Conservation (phyloP, 2,888 invertebrate species). For the Dichetophora obliterata region DNA sequence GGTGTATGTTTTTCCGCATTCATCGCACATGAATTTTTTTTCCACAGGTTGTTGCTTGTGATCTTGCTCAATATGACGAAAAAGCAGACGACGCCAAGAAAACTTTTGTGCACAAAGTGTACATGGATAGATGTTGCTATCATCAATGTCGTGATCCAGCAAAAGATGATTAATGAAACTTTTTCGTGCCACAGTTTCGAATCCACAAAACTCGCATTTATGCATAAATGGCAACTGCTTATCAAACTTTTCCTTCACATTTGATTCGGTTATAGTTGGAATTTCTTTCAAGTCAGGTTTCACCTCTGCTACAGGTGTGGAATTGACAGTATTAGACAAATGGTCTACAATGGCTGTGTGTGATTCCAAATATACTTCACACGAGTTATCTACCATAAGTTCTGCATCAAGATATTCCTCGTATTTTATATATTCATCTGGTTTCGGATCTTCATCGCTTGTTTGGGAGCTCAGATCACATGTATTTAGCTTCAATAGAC, state of each 20-base stretch:
- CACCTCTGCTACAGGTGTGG: neutral
- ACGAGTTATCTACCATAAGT: too few species aligned
- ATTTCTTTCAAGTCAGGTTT: neutral
- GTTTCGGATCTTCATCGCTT: too few species aligned
- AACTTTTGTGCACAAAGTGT: constrained; percentile 36
- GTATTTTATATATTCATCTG: too few species aligned
- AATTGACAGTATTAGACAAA: neutral
- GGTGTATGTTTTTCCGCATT: constrained; percentile 41
- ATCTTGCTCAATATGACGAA: constrained; percentile 38
- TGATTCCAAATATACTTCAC: too few species aligned
- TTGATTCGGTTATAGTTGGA: neutral
- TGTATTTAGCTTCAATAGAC: too few species aligned
- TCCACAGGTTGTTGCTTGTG: constrained; percentile 39
- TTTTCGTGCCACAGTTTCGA: constrained; percentile 33
- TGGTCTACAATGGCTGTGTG: too few species aligned
- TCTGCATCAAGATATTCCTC: too few species aligned
- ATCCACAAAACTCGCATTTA: constrained; percentile 40
- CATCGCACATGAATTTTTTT: constrained; percentile 41
- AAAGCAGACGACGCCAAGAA: constrained; percentile 42
- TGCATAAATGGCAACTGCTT: neutral
- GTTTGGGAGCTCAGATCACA: too few species aligned
- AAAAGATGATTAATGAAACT: constrained; percentile 36
- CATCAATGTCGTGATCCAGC: constrained; percentile 34
- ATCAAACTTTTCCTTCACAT: too few species aligned
- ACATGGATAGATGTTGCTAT: constrained; percentile 41